These are phyloP conservation scores for Ammodytes dubius DNA, from an alignment of 2,113 vertebrate genomes.

Conservation along the genomic window DNA sequence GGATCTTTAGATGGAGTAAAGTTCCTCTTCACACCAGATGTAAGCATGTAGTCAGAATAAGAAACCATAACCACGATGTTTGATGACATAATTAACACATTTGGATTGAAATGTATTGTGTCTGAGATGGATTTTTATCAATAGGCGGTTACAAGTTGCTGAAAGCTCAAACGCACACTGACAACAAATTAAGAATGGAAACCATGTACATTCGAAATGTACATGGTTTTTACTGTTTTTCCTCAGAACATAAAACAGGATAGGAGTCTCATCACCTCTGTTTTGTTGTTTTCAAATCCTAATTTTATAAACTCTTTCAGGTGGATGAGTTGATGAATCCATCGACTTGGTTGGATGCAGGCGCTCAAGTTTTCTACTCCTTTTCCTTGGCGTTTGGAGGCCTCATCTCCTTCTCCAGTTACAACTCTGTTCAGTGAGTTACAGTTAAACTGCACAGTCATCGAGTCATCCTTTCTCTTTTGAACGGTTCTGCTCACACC, in stretches of 20 bases:
- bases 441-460: background rate
- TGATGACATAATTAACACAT: background rate
- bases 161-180: background rate
- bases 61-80: background rate
- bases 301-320: slow-evolving; percentile 72
- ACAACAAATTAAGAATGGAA: background rate
- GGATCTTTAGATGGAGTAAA: slow-evolving; percentile 90
- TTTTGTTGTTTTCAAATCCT: too few species aligned
- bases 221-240: too few species aligned
- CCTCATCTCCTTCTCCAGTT: slow-evolving; percentile 98
- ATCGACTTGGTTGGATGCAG: slow-evolving; percentile 93
- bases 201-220: background rate
- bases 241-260: too few species aligned
- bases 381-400: slow-evolving; percentile 97
- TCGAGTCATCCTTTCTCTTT: background rate
- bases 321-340: slow-evolving; percentile 91
- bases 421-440: slow-evolving; percentile 97
- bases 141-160: slow-evolving; percentile 22
- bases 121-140: slow-evolving; percentile 12
- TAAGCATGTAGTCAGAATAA: slow-evolving; percentile 75
- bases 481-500: background rate
- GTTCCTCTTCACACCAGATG: slow-evolving; percentile 95
- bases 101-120: background rate
- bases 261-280: too few species aligned
- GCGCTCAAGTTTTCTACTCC: slow-evolving; percentile 96